These are phyloP conservation scores for Cydia fagiglandana DNA, from an alignment of 1,140 invertebrate species.

Conservation along the genomic window DNA sequence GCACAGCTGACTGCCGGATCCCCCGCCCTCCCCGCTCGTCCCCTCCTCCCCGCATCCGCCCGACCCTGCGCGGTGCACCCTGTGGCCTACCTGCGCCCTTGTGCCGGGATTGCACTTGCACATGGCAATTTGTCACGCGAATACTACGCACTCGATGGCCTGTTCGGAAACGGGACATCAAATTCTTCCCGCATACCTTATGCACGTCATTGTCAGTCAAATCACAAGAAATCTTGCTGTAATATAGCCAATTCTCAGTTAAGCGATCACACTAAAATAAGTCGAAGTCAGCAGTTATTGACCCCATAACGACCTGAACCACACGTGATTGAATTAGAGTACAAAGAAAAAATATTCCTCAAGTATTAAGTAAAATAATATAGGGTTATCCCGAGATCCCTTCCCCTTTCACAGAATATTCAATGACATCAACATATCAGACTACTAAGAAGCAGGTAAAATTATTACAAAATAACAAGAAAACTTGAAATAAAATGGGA, in stretches of 20 bases:
- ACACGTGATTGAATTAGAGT: constrained; percentile 70
- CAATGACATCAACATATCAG: neutral
- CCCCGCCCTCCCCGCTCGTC: constrained; percentile 49
- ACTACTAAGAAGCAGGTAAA: constrained; percentile 12
- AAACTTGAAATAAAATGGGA: constrained; percentile 61
- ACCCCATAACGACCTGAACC: constrained; percentile 72
- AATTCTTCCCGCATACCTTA: neutral
- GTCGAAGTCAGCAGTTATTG: constrained; percentile 70
- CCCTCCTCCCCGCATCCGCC: constrained; percentile 38
- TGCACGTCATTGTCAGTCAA: neutral
- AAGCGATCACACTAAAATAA: constrained; percentile 53
- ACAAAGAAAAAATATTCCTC: constrained; percentile 53
- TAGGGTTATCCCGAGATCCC: neutral
- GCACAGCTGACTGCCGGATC: constrained; percentile 76
- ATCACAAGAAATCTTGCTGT: constrained; percentile 1
- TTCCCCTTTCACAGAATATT: neutral
- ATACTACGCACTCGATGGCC: constrained; percentile 3
- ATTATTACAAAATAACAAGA: constrained; percentile 54
- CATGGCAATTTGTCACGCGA: constrained; percentile 19
- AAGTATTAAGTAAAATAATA: constrained; percentile 2
- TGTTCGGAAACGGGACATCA: neutral
- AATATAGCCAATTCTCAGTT: constrained; percentile 32
- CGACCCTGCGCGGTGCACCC: constrained; percentile 33
- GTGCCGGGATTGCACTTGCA: constrained; percentile 49
- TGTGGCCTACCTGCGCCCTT: constrained; percentile 44